A percentile compares a stretch with the other conserved stretches of the same genome.
Conservation (phyloP, 2,888 invertebrate genomes). For the Stenichneumon culpator region DNA sequence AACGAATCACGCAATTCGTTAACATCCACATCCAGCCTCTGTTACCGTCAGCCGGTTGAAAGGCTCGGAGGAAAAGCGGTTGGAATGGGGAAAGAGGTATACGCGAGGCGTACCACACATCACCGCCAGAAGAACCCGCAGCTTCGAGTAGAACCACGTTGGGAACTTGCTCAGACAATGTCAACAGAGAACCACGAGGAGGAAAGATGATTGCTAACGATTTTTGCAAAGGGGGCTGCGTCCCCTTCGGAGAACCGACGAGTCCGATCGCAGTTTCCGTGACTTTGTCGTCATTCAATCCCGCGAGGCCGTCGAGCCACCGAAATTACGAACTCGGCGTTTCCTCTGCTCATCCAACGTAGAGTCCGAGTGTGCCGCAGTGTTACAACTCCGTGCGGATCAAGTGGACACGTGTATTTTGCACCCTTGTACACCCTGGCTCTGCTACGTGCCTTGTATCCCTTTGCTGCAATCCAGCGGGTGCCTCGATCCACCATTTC, state of each 20-base stretch:
- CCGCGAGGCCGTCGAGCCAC: background rate
- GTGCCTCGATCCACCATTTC: conserved; percentile 24
- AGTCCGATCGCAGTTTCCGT: background rate
- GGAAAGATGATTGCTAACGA: background rate
- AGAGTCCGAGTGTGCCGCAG: background rate
- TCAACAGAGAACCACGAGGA: background rate
- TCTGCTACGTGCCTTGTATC: conserved; percentile 1
- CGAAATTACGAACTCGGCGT: background rate
- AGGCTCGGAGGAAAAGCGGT: background rate
- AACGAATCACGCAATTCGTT: conserved; percentile 54
- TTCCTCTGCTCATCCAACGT: background rate
- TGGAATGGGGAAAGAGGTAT: background rate
- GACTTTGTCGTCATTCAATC: background rate
- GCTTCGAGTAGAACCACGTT: background rate
- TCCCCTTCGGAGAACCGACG: background rate
- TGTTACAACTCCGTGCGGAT: background rate
- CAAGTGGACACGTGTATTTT: background rate
- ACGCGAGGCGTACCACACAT: background rate
- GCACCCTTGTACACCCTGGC: background rate
- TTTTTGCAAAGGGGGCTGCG: background rate
- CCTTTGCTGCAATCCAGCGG: conserved; percentile 25
- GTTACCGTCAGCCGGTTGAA: conserved; percentile 14
- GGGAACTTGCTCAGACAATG: background rate
- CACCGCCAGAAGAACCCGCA: background rate
- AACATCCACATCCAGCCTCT: conserved; percentile 13